Evolutionary conservation across 2,113 vertebrate genomes (phyloP).

Genomic region (Malurus melanocephalus): DNA sequence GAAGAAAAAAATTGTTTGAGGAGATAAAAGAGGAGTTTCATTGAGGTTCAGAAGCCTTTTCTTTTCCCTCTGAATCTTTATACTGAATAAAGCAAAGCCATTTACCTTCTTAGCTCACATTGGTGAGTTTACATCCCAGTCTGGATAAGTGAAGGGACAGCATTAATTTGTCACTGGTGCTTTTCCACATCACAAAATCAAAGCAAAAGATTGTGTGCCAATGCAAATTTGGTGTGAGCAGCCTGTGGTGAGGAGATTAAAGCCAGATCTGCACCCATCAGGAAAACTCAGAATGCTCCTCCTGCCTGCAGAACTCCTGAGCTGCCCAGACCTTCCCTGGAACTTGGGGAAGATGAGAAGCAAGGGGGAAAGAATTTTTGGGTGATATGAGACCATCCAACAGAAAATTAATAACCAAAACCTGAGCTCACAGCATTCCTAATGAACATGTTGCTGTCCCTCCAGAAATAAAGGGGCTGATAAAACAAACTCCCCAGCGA

Average conservation of each 20-base stretch:
- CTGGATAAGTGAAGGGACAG: fast-evolving
- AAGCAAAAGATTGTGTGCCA: too few relatives aligned
- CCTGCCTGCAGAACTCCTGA: too few relatives aligned
- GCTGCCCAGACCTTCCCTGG: neutral
- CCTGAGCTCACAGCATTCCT: neutral
- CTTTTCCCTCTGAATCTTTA: neutral
- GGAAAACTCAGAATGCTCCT: neutral
- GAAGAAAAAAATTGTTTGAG: neutral
- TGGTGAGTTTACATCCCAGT: neutral
- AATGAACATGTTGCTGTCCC: neutral
- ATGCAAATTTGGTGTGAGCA: neutral
- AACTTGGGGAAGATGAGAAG: neutral
- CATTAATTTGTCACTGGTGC: neutral
- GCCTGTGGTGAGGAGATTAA: neutral
- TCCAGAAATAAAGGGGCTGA: neutral
- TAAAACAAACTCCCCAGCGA: neutral
- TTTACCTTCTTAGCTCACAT: neutral
- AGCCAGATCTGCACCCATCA: neutral
- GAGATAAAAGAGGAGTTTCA: neutral
- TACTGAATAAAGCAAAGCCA: neutral
- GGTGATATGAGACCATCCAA: neutral
- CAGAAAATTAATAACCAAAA: neutral
- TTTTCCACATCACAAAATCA: neutral
- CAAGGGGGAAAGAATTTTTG: neutral
- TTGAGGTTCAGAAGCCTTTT: neutral